Evolutionary conservation across 2,797 vertebrate genomes (phyloP).

Genomic region (Anisognathus igniventris): DNA sequence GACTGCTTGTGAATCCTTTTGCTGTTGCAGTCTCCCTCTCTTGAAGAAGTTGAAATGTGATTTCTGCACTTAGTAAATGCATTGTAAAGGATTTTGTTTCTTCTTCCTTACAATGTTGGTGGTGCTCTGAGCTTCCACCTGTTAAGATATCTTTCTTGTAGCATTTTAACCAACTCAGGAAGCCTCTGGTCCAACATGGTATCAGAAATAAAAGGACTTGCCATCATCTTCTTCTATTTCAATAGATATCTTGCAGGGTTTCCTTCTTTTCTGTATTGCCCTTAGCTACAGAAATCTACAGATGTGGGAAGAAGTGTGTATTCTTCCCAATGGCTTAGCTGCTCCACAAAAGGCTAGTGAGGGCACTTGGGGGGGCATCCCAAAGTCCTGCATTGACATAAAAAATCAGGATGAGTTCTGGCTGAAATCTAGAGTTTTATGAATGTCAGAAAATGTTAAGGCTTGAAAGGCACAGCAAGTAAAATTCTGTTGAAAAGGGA

Average conservation of each 20-base stretch:
- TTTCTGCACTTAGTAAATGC: neutral
- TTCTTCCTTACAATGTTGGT: neutral
- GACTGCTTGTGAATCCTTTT: neutral
- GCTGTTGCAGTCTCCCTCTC: neutral
- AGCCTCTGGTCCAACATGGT: neutral
- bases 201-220: neutral
- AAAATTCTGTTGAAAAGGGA: neutral
- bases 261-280: neutral
- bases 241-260: neutral
- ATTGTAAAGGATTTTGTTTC: neutral
- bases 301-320: neutral
- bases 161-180: neutral
- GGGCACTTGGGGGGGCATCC: neutral
- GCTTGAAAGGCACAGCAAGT: neutral
- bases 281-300: neutral
- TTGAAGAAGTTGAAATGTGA: neutral
- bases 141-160: neutral
- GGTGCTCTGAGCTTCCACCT: neutral
- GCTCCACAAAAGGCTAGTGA: neutral
- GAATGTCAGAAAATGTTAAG: neutral
- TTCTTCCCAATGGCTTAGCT: neutral
- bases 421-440: neutral
- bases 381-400: accelerated
- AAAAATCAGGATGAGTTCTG: neutral
- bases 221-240: neutral